These are phyloP conservation scores for Saguinus midas DNA, from an alignment of 2,113 vertebrate species.

Conservation along the genomic window DNA sequence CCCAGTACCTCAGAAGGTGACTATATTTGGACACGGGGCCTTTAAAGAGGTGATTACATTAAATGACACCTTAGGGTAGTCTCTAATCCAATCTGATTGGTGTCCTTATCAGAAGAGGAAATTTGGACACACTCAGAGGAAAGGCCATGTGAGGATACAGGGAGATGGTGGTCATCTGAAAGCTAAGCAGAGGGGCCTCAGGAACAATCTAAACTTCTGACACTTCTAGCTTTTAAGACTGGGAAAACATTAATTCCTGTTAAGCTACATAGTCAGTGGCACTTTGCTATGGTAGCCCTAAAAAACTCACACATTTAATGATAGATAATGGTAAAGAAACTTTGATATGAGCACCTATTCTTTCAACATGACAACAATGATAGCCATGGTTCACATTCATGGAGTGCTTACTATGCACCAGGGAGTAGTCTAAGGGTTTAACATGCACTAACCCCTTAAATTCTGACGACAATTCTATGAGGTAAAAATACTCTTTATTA, in stretches of 20 bases:
- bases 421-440: neutral
- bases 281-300: neutral
- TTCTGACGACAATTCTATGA: neutral
- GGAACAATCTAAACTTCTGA: neutral
- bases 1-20: neutral
- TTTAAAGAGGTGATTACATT: neutral
- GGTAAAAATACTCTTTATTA: too few relatives aligned
- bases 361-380: neutral
- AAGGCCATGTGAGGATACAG: neutral
- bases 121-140: neutral
- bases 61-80: neutral
- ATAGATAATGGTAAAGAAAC: neutral
- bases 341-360: rapidly evolving
- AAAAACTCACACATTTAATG: neutral
- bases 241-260: neutral
- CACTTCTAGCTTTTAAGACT: neutral
- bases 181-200: neutral
- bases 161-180: neutral
- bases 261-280: neutral
- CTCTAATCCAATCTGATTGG: too few relatives aligned
- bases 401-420: too few relatives aligned
- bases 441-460: neutral
- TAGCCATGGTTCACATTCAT: neutral
- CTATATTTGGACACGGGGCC: neutral
- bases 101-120: neutral